Conservation (phyloP, 2,888 invertebrate species). For the Epinotia nisella region DNA sequence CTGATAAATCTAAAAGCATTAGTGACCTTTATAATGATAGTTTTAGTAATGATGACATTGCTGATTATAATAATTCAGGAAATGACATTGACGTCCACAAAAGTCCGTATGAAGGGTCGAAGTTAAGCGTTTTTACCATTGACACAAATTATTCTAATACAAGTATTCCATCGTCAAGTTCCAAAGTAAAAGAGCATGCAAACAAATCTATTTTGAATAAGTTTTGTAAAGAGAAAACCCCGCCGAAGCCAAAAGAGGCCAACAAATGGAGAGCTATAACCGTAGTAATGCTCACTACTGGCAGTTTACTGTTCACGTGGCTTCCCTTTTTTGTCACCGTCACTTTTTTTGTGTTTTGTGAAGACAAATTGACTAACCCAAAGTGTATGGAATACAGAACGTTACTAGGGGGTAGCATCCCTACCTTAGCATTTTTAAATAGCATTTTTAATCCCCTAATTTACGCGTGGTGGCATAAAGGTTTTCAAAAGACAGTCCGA, state of each 20-base stretch:
- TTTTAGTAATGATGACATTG: conserved; percentile 44
- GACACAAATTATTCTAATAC: conserved; percentile 56
- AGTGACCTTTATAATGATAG: conserved; percentile 58
- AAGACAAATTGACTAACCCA: conserved; percentile 71
- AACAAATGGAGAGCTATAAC: conserved; percentile 86
- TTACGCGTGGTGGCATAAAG: conserved; percentile 89
- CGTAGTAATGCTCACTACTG: conserved; percentile 86
- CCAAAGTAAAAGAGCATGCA: conserved; percentile 35
- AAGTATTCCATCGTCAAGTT: conserved; percentile 50
- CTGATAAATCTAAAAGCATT: conserved; percentile 64
- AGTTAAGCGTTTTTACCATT: conserved; percentile 65
- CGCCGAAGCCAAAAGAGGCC: conserved; percentile 63
- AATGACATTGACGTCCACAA: conserved; percentile 47
- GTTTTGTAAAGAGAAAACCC: conserved; percentile 45
- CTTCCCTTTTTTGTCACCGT: conserved; percentile 86
- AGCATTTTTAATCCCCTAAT: conserved; percentile 87
- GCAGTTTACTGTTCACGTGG: conserved; percentile 86
- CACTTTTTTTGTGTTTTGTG: conserved; percentile 82
- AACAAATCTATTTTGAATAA: conserved; percentile 39
- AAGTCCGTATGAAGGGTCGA: conserved; percentile 58
- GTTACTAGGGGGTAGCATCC: conserved; percentile 84
- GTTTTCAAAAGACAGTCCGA: conserved; percentile 81
- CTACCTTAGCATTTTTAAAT: conserved; percentile 85
- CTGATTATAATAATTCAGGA: conserved; percentile 44
- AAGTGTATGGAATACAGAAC: conserved; percentile 78